Base-by-base conservation (phyloP, 2,113 vertebrate species). In the Lophius piscatorius region DNA sequence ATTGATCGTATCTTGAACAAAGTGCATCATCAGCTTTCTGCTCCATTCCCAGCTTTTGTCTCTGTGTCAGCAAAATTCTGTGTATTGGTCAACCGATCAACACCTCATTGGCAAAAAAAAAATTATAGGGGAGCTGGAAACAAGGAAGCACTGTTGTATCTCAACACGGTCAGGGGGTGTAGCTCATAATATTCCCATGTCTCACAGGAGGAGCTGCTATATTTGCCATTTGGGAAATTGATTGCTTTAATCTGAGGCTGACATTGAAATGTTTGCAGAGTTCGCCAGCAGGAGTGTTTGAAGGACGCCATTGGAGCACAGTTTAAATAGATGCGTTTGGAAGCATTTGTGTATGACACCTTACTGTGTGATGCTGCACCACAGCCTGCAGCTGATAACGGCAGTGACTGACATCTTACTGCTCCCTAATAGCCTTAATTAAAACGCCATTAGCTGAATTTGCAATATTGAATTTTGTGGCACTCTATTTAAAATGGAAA, bases 1-100 rank as follows among this genome's bases (percentile, higher is more conserved):
- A 41, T 44, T 76, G 31, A 70, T 63, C 39, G 46, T 38, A 39
- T 39, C 9, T 13, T 13, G 14, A 63, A 59, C 62, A 80, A 80
- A 69, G 56, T 77, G 81, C 74, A 74, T 41, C 54, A 50, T 73
- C 71, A 77, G 72, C 74, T 75, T 36, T 33, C 17, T 47, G 26
- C 22, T 55, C 34, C 61, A 50, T 49, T 44, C 66, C 46, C 24
- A 11, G 60, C 29, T 33, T 33, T 45, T 78, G 63, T 76, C 65
- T 67, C 54, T 0, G 3, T 44, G 66, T 86, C 82, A 85, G 82
- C 78, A 75, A 33, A 68, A 72, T 23, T 40, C 52, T 16, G 9
- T 38, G 18, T 42, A 57, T 40, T 57, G 47, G 17, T 23, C 57
- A 0, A 72, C 70, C 48, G 78, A 70, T 83, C 70, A 78, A 47